Evolutionary conservation across 2,888 invertebrate species (phyloP), one percentile per base, ranked within the genome.

Genomic region (Coelopa pilipes): DNA sequence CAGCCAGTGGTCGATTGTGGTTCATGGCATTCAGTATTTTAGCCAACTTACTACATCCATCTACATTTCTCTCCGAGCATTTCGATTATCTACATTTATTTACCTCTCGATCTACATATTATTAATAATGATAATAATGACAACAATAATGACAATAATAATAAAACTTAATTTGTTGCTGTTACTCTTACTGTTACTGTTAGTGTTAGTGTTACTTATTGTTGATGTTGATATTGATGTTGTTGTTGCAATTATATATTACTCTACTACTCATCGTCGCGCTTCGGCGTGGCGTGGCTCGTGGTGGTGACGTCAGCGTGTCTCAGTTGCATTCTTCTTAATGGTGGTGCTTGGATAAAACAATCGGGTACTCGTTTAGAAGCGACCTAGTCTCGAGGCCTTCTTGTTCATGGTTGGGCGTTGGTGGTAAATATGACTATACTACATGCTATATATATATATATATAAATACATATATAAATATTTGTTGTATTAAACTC

Each of bases 391-490:
- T n/a, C n/a, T 34, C 34, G 19, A 15, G 19, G n/a, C 11, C 34
- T 17, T 34, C 77, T 76, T 79, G 80, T 81, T 86, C 82, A 84
- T 87, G 86, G 83, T 85, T 83, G 79, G 84, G 83, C 70, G 75
- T 67, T 82, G 83, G 80, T 83, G 85, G 84, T 85, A 83, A 84
- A 83, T 82, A 34, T 34, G 34, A 34, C 34, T 34, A 34, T 34
- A 34, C 34, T 34, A 34, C 34, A 34, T 34, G 34, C 34, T 34
- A 34, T 7, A 34, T 34, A 34, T 34, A 34, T 4, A 34, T 34
- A 34, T 34, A 34, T 34, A 84, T 83, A 53, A 7, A 53, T 53
- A 34, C 10, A 53, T 53, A 53, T 53, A 15, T 3, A 15, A 7
- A n/a, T 78, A 75, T 77, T 78, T 77, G 65, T 78, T 77, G 70